Evolutionary conservation across 37 sponge, comb jelly and placozoan species (phyloP), one percentile per base, ranked within the genome.

Genomic region (Ephydatia muelleri): DNA sequence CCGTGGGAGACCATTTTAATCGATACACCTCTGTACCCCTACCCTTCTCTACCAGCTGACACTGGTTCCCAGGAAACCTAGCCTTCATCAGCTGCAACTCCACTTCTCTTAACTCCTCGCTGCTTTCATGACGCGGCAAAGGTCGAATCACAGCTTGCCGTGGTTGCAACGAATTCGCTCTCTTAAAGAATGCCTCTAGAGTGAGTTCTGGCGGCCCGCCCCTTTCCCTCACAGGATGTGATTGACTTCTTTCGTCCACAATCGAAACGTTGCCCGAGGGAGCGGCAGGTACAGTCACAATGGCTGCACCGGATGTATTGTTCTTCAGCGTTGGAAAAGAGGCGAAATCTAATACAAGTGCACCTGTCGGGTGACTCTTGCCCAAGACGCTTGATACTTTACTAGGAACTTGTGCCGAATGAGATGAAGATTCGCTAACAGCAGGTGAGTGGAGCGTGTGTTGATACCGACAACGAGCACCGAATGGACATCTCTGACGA

Each of bases 21-120:
- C 57, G 48, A 31, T 91, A 91, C 5, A 77, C 66, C 4, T 21
- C 64, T 33, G n/a, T 34, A n/a, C 79, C 84, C 33, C 32, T 77
- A 35, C 84, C 77, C 28, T 79, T 83, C 88, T 88, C 78, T 19
- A 88, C 34, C n/a, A 92, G 28, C 38, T 37, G 8, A 16, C 75
- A 83, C 12, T 78, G 66, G 28, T 82, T 47, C 5, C 71, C 92
- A 38, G 69, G 85, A 30, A 92, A 92, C 67, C 85, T 72, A 37
- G 48, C 33, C 22, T 76, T 49, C 39, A 92, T 71, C 78, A 88
- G 88, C 28, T 87, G 80, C 43, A 87, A 3, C 38, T 88, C 88
- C 25, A 86, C 72, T 65, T 79, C 34, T 23, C 21, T 47, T 3
- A 74, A 74, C 3, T 40, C 38, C 37, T 57, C 57, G 12, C 57